Base-by-base conservation (phyloP, 1,140 invertebrate genomes). In the Drepana arcuata region DNA sequence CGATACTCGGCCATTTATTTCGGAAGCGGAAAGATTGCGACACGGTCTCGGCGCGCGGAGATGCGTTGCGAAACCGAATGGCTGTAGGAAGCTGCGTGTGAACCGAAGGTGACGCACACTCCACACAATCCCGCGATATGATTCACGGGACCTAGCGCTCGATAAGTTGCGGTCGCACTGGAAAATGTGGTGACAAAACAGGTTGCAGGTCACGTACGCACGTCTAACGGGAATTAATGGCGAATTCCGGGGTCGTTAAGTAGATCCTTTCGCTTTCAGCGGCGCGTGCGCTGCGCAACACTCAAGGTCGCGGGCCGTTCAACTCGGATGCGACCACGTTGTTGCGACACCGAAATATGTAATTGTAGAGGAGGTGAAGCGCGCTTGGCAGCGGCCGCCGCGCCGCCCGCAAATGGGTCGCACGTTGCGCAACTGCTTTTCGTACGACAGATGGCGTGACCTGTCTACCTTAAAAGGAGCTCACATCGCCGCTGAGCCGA, bases 321-420 rank as follows among this genome's bases (percentile, higher is more conserved):
- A 81, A 81, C 77, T 81, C 77, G 74, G 77, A 81, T 81, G 73
- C 68, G 70, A 78, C 70, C 52, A 56, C 43, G 57, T 39, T 51
- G 62, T 78, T 75, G 73, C 75, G 72, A 78, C 75, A 75, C 71
- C 63, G 54, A 70, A 75, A 75, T 72, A 74, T 78, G 71, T 78
- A 75, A 75, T 75, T 75, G 73, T 72, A 66, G 68, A 73, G 74
- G 62, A 74, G 68, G 53, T 61, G 69, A 68, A 48, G 59, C 49
- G 49, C 72, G 72, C 67, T 73, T 77, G 75, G 68, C 75, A 73
- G 75, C 75, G 69, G 66, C 65, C 59, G 59, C 60, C 40, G 50
- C 62, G 61, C 61, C 2, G n/a, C n/a, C n/a, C n/a, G 49, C 53
- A 80, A 80, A 49, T 80, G 67, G 75, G 75, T 80, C 75, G 72